These are phyloP conservation scores for Chloropsis cyanopogon DNA, from an alignment of 2,113 vertebrate species.

Conservation along the genomic window DNA sequence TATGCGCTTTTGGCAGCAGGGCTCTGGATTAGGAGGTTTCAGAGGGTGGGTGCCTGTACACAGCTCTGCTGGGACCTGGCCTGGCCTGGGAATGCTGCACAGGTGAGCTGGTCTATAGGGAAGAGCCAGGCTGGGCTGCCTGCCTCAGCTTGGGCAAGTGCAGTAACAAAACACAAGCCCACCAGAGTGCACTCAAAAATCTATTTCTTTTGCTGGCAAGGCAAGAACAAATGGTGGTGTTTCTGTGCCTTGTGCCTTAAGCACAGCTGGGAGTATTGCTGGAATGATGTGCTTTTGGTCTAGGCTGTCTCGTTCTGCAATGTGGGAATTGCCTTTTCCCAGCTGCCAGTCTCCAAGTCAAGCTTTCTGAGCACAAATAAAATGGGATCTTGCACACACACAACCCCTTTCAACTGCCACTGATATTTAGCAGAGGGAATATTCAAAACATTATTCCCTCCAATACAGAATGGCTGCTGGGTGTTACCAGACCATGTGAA, in stretches of 20 bases:
- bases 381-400: not conserved
- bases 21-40: not conserved
- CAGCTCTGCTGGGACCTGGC: not conserved
- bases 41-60: not conserved
- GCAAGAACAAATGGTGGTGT: not conserved
- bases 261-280: not conserved
- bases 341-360: not conserved
- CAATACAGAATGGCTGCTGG: not conserved
- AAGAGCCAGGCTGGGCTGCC: not conserved
- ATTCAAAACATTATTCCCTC: not conserved
- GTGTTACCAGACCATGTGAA: not conserved
- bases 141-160: not conserved
- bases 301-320: not conserved
- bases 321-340: not conserved
- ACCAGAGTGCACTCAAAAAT: not conserved
- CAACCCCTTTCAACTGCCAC: fast-evolving
- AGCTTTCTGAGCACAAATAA: not conserved
- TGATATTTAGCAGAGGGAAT: not conserved
- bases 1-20: not conserved
- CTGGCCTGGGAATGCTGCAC: not conserved
- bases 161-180: not conserved
- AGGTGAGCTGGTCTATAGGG: not conserved
- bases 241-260: not conserved
- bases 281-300: not conserved
- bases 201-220: not conserved